phyloP scores from a whole-genome alignment of 2,888 invertebrate species.

The Limenitis camilla region DNA sequence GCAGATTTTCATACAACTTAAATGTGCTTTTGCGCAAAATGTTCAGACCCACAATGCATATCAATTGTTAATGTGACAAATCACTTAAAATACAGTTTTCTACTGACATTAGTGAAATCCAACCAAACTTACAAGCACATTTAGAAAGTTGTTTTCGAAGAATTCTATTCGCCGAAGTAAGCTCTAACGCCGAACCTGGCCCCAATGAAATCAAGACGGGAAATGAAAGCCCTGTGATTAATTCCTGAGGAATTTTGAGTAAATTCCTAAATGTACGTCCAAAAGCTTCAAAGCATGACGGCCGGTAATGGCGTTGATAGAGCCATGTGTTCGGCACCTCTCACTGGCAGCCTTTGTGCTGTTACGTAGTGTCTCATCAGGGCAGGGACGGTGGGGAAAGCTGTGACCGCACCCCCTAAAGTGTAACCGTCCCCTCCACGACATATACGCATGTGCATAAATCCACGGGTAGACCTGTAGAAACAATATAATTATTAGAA shows the following conservation, averaged over 20 bases:
- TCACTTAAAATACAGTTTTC: too few relatives aligned
- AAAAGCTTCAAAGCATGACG: slow-evolving; percentile 78
- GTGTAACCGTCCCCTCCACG: slow-evolving; percentile 87
- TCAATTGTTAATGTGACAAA: too few relatives aligned
- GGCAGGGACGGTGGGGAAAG: slow-evolving; percentile 94
- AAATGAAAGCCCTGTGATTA: not conserved
- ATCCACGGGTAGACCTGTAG: slow-evolving; percentile 92
- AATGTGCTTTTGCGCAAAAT: too few relatives aligned
- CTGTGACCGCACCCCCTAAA: slow-evolving; percentile 93
- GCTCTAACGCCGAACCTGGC: too few relatives aligned
- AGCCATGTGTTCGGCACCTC: slow-evolving; percentile 97
- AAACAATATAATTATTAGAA: slow-evolving; percentile 9
- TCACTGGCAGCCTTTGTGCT: slow-evolving; percentile 92
- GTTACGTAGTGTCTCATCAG: slow-evolving; percentile 94
- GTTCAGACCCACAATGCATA: too few relatives aligned
- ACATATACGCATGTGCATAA: slow-evolving; percentile 98
- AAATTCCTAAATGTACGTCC: slow-evolving; percentile 4
- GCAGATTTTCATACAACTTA: too few relatives aligned
- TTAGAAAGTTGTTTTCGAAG: too few relatives aligned
- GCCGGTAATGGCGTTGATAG: slow-evolving; percentile 92
- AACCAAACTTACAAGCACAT: too few relatives aligned
- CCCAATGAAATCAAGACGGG: not conserved
- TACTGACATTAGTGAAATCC: not conserved
- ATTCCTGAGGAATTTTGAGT: slow-evolving; percentile 8
- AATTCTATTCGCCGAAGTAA: too few relatives aligned